Evolutionary conservation across 1,140 invertebrate species (phyloP).

Genomic region (Onthophagus taurus): DNA sequence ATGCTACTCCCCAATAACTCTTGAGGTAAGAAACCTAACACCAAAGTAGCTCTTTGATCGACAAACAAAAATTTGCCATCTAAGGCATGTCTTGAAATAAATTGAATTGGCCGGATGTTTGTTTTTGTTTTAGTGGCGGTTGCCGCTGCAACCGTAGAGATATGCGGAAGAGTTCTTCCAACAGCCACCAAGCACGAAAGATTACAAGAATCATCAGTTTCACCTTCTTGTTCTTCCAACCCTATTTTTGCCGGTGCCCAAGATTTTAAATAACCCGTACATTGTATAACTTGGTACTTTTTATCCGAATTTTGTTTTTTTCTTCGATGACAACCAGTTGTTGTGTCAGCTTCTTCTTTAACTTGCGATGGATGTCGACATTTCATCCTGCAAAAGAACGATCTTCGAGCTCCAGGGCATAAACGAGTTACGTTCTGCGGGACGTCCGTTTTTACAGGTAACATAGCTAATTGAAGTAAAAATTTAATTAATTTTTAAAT

Average conservation of each 20-base stretch:
- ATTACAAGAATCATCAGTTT: slow-evolving; percentile 66
- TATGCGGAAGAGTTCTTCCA: slow-evolving; percentile 57
- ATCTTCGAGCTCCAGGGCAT: slow-evolving; percentile 78
- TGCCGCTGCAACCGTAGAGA: slow-evolving; percentile 37
- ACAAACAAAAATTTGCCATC: slow-evolving; percentile 99
- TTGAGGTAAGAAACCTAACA: slow-evolving; percentile 85
- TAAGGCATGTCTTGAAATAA: slow-evolving; percentile 79
- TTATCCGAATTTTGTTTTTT: slow-evolving; percentile 61
- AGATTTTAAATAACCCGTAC: slow-evolving; percentile 86
- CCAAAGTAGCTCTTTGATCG: slow-evolving; percentile 81
- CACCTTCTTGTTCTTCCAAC: slow-evolving; percentile 52
- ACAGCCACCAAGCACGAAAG: slow-evolving; percentile 79
- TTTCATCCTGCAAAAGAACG: slow-evolving; percentile 92
- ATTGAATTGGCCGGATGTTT: slow-evolving; percentile 51
- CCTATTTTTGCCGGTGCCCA: slow-evolving; percentile 75
- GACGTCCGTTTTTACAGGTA: slow-evolving; percentile 81
- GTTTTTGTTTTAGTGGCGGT: slow-evolving; percentile 28
- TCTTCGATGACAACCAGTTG: slow-evolving; percentile 49
- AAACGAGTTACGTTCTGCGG: slow-evolving; percentile 63
- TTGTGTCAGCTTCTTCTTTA: slow-evolving; percentile 66
- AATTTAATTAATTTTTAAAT: neutral
- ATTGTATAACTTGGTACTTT: slow-evolving; percentile 75
- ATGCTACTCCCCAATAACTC: slow-evolving; percentile 86
- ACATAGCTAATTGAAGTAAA: slow-evolving; percentile 58
- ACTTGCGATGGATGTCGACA: slow-evolving; percentile 53